Evolutionary conservation across 2,888 invertebrate genomes (phyloP), one percentile per base, ranked within the genome.

Genomic region (Drosophila borealis): DNA sequence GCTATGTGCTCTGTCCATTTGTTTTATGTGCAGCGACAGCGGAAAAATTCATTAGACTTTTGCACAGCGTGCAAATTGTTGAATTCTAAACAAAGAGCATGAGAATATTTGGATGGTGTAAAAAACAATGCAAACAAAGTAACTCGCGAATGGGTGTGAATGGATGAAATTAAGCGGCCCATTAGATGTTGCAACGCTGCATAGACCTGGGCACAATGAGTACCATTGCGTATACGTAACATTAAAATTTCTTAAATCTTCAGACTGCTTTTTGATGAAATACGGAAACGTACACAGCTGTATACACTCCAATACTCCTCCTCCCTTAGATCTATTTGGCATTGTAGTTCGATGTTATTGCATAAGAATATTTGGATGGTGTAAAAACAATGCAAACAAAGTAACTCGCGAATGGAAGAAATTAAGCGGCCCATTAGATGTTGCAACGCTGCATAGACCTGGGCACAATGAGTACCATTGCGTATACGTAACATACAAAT

Each of bases 1-100:
- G 63, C 60, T 61, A 53, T 71, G 34, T 17, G 49, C 45, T 61
- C 50, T 66, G 79, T 74, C 79, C 68, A 70, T 72, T 87, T 74
- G 72, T 82, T 85, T 76, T 81, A 72, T 85, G 64, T 75, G 77
- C 84, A 69, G 61, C 70, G 78, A 78, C 71, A 82, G 77, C 85
- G 88, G 80, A 88, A 82, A 85, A 85, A 85, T 88, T 82, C 88
- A 85, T 85, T 88, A 88, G 80, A 82, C 79, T 80, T 81, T 85
- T 85, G 78, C 80, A 78, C 63, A 75, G 74, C 70, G 66, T 65
- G 71, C 71, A 81, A 74, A 74, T 78, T 80, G 83, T 81, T 74
- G 63, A 74, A 60, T 74, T 71, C 61, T 63, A 77, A 80, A 80
- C 78, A 80, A 75, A 78, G 82, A 70, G 68, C 71, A 74, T 69